Base-by-base conservation (phyloP, 2,797 vertebrate species). In the Loris lydekkerianus region DNA sequence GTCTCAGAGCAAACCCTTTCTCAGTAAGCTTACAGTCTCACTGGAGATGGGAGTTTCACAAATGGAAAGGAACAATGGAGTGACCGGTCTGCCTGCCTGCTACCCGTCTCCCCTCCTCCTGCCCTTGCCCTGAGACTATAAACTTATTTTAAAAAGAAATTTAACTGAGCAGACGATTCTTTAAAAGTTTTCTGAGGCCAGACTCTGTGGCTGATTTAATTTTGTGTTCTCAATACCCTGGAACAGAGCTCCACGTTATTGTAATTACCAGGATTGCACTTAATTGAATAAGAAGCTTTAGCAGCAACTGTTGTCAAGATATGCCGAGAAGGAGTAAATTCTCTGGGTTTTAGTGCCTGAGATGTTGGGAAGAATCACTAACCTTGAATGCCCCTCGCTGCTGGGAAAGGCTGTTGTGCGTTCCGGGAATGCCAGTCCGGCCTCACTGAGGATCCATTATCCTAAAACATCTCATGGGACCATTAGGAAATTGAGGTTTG, bases 401-500 rank as follows among this genome's bases (percentile, higher is more conserved):
- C 76, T 18, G 72, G 93, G 91, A 97, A 88, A 83, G 15, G 56
- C 56, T 46, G 77, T 11, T 60, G 23, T 7, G 13, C 31, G 0
- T 84, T 92, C 72, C 0, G 1, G 77, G 73, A 96, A 91, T 58
- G 67, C 94, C 70, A 61, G 92, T 3, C 84, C 95, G 67, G 78
- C 76, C 61, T 85, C 85, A 73, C 20, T 78, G 94, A 88, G 60
- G 80, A 63, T 61, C 61, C 72, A 29, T 93, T 96, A 72, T 60
- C 84, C 93, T 91, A 20, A 40, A 87, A 82, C 5, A 20, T 67
- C 67, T 90, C 67, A 3, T 31, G 58, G 76, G 63, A 49, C 88
- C 92, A 63, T 95, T 95, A 53, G 18, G 37, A 89, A 91, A 94
- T 76, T 23, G 87, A 82, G n/a, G 70, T 94, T 40, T 91, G 77